Conservation (phyloP, 2,797 vertebrate species). For the Heterohyrax brucei region DNA sequence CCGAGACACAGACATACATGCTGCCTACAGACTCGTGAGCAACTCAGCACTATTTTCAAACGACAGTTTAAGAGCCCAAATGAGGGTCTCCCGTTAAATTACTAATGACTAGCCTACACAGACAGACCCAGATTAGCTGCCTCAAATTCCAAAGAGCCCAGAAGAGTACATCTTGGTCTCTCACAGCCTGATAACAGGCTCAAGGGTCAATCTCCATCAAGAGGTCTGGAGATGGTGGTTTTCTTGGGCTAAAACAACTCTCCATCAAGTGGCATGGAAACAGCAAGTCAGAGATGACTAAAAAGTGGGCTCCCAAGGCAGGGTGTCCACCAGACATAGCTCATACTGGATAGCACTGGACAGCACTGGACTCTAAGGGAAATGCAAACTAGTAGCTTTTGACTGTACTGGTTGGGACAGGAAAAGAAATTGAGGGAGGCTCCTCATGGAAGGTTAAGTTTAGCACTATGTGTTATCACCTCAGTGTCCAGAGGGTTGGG, state of each 20-base stretch:
- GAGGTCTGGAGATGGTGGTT: not conserved
- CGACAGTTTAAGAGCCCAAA: slow-evolving; percentile 2
- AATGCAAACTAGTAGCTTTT: not conserved
- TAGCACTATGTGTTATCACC: not conserved
- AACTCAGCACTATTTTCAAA: slow-evolving; percentile 55
- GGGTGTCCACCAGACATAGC: not conserved
- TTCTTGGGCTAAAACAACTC: not conserved
- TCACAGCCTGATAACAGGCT: not conserved
- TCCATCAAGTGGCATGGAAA: not conserved
- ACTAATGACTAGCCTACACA: not conserved
- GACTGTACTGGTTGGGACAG: not conserved
- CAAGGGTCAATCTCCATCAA: not conserved
- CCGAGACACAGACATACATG: not conserved
- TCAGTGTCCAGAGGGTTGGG: no score
- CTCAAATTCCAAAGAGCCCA: not conserved
- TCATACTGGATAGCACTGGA: not conserved
- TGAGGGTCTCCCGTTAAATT: slow-evolving; percentile 65
- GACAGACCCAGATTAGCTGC: not conserved
- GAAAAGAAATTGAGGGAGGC: not conserved
- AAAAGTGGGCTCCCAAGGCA: not conserved
- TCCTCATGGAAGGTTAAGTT: not conserved
- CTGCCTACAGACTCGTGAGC: not conserved
- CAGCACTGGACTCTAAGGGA: not conserved
- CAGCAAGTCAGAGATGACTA: not conserved
- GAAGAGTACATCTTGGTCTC: not conserved